A percentile compares a stretch with the other conserved stretches of the same genome.
phyloP scores from a whole-genome alignment of 1,140 invertebrate genomes.

The Ylistrum balloti region DNA sequence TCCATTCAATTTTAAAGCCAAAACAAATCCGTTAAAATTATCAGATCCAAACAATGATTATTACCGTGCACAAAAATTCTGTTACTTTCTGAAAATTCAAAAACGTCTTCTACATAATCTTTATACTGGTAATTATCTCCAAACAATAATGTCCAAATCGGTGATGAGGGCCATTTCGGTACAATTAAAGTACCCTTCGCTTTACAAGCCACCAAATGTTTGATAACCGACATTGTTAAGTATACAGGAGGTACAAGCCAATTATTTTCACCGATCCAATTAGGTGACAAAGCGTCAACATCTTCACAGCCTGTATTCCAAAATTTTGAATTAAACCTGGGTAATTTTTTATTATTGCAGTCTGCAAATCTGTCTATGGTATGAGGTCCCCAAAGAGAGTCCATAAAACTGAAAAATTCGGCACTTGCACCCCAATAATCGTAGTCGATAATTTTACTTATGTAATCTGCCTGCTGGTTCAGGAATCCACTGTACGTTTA shows the following conservation, averaged over 20 bases:
- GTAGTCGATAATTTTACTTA: too few relatives aligned
- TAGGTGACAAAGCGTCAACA: slow-evolving; percentile 38
- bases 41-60: slow-evolving; percentile 50
- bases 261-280: slow-evolving; percentile 43
- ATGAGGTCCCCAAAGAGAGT: slow-evolving; percentile 7
- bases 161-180: slow-evolving; percentile 50
- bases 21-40: slow-evolving; percentile 20
- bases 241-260: slow-evolving; percentile 46
- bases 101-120: neutral
- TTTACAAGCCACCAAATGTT: slow-evolving; percentile 48
- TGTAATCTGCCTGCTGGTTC: slow-evolving; percentile 9
- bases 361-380: slow-evolving; percentile 48
- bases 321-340: slow-evolving; percentile 41
- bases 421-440: slow-evolving; percentile 49
- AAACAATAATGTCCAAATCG: slow-evolving; percentile 54
- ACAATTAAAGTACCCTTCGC: slow-evolving; percentile 45
- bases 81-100: slow-evolving; percentile 3
- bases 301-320: slow-evolving; percentile 42
- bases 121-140: neutral
- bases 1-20: slow-evolving; percentile 40
- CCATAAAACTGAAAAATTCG: slow-evolving; percentile 49
- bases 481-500: slow-evolving; percentile 48
- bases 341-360: neutral
- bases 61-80: neutral
- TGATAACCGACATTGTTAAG: neutral